Base-by-base conservation (phyloP, 2,113 vertebrate genomes). In the Microcebus griseorufus region DNA sequence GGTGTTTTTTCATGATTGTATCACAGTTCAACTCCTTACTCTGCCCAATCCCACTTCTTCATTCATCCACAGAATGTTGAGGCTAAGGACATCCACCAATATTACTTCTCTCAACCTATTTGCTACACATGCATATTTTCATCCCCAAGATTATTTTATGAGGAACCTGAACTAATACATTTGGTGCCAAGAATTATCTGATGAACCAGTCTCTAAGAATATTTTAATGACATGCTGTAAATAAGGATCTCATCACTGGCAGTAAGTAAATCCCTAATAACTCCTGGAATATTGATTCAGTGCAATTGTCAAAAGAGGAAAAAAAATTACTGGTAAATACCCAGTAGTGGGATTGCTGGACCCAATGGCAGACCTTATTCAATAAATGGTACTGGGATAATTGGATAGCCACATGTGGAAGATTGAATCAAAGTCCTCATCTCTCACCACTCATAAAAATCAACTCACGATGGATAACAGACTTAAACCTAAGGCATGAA, bases 1-100 rank as follows among this genome's bases (percentile, higher is more conserved):
- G 11, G 3, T 0, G 3, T 5, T 42, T 17, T 14, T 12, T 48
- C n/a, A 4, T 32, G 27, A 64, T 32, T 37, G 0, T 11, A 27
- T 29, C 1, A 42, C 13, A 73, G 27, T 39, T 84, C n/a, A 72
- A 29, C 7, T 18, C 48, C 5, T 48, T 12, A 16, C 16, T 88
- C 53, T 80, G 12, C 13, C 23, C 23, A 42, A 0, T 69, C 3
- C 3, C n/a, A 32, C 18, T 11, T 93, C 27, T 87, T 86, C 4
- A 37, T 5, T 53, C 0, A 81, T 29, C 2, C 17, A 39, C 29
- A 86, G n/a, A 69, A 3, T 27, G 14, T 51, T 75, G 29, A 62
- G 18, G 18, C 12, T n/a, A 78, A 82, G 10, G n/a, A 6, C 0
- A 37, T 20, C 73, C 6, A 1, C 20, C 37, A 72, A 6, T 34